phyloP scores from a whole-genome alignment of 2,113 vertebrate genomes.

The Nannobrachium achirus region DNA sequence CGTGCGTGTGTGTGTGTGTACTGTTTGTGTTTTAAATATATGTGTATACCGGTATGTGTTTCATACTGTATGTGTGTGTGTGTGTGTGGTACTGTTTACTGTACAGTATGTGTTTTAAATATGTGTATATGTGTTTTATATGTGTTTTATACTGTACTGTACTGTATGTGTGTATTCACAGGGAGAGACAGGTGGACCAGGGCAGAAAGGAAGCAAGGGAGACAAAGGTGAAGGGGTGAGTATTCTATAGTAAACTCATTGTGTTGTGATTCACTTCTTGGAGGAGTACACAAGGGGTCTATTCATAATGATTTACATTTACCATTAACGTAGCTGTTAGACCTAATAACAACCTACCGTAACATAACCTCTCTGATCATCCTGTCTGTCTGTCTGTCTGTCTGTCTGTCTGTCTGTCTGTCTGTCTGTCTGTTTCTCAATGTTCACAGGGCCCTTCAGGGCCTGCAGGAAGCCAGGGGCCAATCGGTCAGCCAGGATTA shows the following conservation, averaged over 20 bases:
- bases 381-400: background rate
- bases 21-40: background rate
- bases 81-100: too few relatives aligned
- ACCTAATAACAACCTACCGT: too few relatives aligned
- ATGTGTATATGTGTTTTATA: background rate
- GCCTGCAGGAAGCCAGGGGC: constrained; percentile 87
- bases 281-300: too few relatives aligned
- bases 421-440: background rate
- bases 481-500: constrained; percentile 88
- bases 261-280: too few relatives aligned
- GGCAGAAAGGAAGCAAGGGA: constrained; percentile 84
- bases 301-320: too few relatives aligned
- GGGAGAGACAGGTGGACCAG: constrained; percentile 80
- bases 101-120: too few relatives aligned
- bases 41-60: too few relatives aligned
- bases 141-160: too few relatives aligned
- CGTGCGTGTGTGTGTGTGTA: constrained; percentile 11
- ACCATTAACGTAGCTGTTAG: too few relatives aligned
- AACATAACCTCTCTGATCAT: too few relatives aligned
- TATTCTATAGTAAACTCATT: constrained; percentile 14
- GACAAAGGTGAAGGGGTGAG: constrained; percentile 82
- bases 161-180: constrained; percentile 45
- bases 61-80: constrained; percentile 14
- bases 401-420: background rate
- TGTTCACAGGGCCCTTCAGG: constrained; percentile 76